Conservation (phyloP, 2,888 invertebrate species). For the Torymus tubicola region DNA sequence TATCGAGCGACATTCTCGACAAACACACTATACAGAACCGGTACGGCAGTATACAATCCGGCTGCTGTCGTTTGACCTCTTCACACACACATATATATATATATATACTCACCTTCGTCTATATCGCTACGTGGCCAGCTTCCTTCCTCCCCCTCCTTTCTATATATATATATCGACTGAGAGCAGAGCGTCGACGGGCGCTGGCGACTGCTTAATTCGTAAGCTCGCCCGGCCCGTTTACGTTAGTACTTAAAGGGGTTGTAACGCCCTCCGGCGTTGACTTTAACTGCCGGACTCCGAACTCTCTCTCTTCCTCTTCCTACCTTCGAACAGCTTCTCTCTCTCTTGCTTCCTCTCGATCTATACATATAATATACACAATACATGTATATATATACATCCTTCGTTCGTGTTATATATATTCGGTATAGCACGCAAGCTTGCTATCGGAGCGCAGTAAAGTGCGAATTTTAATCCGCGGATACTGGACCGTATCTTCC, state of each 20-base stretch:
- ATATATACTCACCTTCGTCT: background rate
- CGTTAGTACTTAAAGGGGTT: conserved; percentile 69
- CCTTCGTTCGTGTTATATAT: conserved; percentile 38
- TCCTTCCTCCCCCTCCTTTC: background rate
- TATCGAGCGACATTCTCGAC: background rate
- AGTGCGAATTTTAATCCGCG: conserved; percentile 73
- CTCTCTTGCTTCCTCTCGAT: conserved; percentile 15
- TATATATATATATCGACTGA: background rate
- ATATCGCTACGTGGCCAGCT: background rate
- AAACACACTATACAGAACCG: background rate
- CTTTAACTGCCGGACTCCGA: conserved; percentile 70
- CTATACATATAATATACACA: conserved; percentile 15
- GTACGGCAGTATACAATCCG: background rate
- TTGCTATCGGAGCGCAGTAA: conserved; percentile 65
- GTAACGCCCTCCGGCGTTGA: conserved; percentile 69
- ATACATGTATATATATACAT: background rate
- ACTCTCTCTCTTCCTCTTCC: conserved; percentile 55
- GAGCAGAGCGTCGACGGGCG: background rate
- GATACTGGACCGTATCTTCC: conserved; percentile 71
- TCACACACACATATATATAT: background rate
- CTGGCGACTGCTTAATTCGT: conserved; percentile 66
- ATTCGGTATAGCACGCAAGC: conserved; percentile 1
- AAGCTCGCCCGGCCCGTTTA: conserved; percentile 70
- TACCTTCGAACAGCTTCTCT: conserved; percentile 47
- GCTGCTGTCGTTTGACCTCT: background rate